Percentiles rank a stretch among this genome's conserved stretches.
phyloP scores from a whole-genome alignment of 2,113 vertebrate genomes.

The Oncorhynchus nerka region DNA sequence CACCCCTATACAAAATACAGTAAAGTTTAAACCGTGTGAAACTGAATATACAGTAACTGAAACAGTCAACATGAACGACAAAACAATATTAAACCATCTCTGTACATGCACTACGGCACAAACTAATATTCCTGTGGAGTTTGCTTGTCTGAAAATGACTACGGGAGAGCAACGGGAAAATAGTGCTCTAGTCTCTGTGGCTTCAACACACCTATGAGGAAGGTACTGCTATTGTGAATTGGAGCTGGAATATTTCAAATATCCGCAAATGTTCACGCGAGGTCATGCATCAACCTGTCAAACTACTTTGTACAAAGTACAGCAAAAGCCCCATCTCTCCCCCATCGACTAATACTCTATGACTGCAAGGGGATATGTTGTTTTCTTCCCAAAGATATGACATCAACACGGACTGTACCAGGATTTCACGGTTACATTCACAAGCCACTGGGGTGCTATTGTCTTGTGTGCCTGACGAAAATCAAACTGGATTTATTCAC shows the following conservation, averaged over 20 bases:
- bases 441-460: conserved; percentile 78
- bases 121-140: conserved; percentile 8
- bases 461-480: conserved; percentile 80
- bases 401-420: conserved; percentile 68
- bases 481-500: conserved; percentile 73
- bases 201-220: conserved; percentile 8
- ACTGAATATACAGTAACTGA: neutral
- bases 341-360: neutral
- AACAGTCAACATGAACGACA: neutral
- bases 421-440: conserved; percentile 84
- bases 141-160: conserved; percentile 9
- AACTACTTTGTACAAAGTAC: conserved; percentile 50
- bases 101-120: neutral
- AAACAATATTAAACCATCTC: conserved; percentile 7
- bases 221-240: neutral
- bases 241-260: conserved; percentile 18
- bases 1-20: conserved; percentile 34
- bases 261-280: conserved; percentile 32
- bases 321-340: conserved; percentile 55
- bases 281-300: conserved; percentile 34
- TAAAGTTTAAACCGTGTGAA: neutral
- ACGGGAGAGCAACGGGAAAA: conserved; percentile 23
- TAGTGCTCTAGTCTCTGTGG: conserved; percentile 16
- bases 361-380: neutral
- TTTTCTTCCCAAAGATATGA: conserved; percentile 48